phyloP scores from a whole-genome alignment of 2,797 vertebrate species.

The Oryzias sinensis region DNA sequence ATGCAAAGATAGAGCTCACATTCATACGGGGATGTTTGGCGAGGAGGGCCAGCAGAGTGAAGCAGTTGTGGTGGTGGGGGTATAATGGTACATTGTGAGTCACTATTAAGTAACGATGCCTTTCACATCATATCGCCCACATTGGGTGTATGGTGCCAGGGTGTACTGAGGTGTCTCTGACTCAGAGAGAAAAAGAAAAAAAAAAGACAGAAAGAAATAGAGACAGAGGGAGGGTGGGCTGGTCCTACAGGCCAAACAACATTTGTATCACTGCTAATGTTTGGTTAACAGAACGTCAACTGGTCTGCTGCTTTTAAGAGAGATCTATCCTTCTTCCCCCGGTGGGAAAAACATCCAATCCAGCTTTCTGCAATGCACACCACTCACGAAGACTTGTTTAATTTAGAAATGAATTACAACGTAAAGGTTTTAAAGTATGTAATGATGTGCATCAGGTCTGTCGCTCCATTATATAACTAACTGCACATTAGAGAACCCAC shows the following conservation, averaged over 20 bases:
- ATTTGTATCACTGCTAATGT: conserved; percentile 40
- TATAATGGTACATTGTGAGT: conserved; percentile 69
- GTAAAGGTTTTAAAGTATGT: background rate
- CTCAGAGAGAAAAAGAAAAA: conserved; percentile 37
- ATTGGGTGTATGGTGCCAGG: conserved; percentile 61
- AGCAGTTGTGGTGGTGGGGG: conserved; percentile 54
- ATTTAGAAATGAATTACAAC: conserved; percentile 1
- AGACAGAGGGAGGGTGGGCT: conserved; percentile 10
- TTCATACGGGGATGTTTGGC: conserved; percentile 14
- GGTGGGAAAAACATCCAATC: background rate
- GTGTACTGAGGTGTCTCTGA: conserved; percentile 67
- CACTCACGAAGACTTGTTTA: background rate
- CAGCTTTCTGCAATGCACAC: background rate
- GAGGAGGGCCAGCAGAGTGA: conserved; percentile 31
- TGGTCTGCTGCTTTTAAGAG: conserved; percentile 6
- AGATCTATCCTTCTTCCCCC: background rate
- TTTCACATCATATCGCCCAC: conserved; percentile 70
- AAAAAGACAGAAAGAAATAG: conserved; percentile 15
- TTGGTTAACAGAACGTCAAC: conserved; percentile 16
- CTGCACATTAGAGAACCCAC: too few species aligned
- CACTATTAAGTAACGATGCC: conserved; percentile 72
- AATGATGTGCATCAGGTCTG: too few species aligned
- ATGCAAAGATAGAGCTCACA: conserved; percentile 28
- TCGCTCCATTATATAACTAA: background rate
- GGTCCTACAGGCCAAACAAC: conserved; percentile 28